Evolutionary conservation across 2,888 invertebrate genomes (phyloP).

Genomic region (Labia minor): DNA sequence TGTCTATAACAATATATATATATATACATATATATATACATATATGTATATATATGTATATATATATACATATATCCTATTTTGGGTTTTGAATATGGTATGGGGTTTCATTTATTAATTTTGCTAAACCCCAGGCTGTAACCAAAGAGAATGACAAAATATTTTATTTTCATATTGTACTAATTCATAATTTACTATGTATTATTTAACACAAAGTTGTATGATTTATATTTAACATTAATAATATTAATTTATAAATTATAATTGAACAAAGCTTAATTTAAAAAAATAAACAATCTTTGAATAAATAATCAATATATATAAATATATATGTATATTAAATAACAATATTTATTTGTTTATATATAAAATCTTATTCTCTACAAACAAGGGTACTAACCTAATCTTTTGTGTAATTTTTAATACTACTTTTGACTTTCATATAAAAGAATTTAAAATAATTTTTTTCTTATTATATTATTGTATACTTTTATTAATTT

Average conservation of each 20-base stretch:
- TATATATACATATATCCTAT: neutral
- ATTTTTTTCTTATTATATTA: too few relatives aligned
- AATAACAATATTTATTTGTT: too few relatives aligned
- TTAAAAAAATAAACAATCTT: neutral
- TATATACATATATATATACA: neutral
- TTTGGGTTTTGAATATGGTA: neutral
- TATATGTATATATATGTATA: neutral
- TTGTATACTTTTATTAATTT: too few relatives aligned
- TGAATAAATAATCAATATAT: too few relatives aligned
- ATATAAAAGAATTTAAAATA: neutral
- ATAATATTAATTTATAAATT: neutral
- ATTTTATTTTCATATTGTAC: constrained; percentile 13
- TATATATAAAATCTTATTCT: too few relatives aligned
- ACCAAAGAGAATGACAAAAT: neutral
- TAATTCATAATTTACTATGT: neutral
- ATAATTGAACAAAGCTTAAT: neutral
- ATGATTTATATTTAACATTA: neutral
- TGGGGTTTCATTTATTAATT: neutral
- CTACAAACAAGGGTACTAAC: neutral
- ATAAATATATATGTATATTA: too few relatives aligned
- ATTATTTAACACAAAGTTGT: neutral
- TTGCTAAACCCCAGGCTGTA: neutral
- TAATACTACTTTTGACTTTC: neutral
- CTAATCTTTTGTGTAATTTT: neutral
- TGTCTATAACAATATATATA: neutral